These are phyloP conservation scores for Ryuthela nishihirai DNA, from an alignment of 2,888 invertebrate species.

Conservation along the genomic window DNA sequence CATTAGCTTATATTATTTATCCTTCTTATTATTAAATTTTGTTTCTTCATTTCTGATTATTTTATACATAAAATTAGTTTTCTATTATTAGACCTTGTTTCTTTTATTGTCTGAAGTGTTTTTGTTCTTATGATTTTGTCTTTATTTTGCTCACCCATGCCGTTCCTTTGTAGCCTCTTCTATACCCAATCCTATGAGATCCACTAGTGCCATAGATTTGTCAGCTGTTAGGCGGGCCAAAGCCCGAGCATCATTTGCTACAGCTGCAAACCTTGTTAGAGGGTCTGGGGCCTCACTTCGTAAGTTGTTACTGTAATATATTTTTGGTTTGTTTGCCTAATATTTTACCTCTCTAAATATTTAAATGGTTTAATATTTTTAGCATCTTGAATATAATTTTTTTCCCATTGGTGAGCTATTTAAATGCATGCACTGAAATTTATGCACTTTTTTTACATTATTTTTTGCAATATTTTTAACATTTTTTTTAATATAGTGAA, in stretches of 20 bases:
- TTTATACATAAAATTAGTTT: too few species aligned
- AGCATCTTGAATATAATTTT: background rate
- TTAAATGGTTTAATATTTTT: background rate
- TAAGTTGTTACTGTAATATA: constrained; percentile 56
- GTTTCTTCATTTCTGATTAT: too few species aligned
- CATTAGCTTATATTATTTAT: too few species aligned
- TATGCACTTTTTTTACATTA: too few species aligned
- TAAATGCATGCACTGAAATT: too few species aligned
- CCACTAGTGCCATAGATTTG: constrained; percentile 89
- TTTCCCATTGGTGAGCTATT: too few species aligned
- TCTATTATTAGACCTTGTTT: background rate
- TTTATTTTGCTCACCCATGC: constrained; percentile 12
- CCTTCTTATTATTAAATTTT: too few species aligned
- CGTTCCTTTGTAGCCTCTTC: constrained; percentile 26
- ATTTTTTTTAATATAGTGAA: too few species aligned
- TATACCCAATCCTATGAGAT: constrained; percentile 56
- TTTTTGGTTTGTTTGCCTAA: background rate
- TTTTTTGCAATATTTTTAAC: too few species aligned
- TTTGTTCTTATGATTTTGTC: background rate
- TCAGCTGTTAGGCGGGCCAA: constrained; percentile 80
- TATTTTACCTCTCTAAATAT: background rate
- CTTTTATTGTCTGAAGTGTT: background rate
- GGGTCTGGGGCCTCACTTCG: constrained; percentile 65
- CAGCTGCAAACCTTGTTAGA: constrained; percentile 64
- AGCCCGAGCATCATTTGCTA: constrained; percentile 66